phyloP scores from a whole-genome alignment of 2,113 vertebrate genomes.

The Columbina picui region DNA sequence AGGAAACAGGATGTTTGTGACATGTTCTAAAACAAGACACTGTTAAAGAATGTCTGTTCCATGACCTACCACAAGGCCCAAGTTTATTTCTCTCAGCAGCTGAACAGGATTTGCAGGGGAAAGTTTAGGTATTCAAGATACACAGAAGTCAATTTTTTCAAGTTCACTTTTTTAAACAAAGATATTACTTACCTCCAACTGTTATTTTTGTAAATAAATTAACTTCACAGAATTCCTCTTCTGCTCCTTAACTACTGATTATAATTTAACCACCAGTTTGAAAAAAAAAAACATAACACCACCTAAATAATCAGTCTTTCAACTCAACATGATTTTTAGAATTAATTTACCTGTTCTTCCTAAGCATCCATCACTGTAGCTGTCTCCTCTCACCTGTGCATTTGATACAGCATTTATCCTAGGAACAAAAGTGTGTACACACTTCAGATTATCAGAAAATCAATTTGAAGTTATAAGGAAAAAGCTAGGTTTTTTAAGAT shows the following conservation, averaged over 20 bases:
- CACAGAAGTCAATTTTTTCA: background rate
- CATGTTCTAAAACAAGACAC: background rate
- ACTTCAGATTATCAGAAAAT: background rate
- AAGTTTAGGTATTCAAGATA: background rate
- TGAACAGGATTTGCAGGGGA: background rate
- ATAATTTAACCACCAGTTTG: background rate
- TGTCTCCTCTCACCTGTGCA: conserved; percentile 90
- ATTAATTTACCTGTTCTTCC: conserved; percentile 85
- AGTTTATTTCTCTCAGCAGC: background rate
- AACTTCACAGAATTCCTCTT: background rate
- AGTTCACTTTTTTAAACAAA: background rate
- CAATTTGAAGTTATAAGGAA: background rate
- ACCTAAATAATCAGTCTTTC: background rate
- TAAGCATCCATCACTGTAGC: conserved; percentile 89
- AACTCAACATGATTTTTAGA: background rate
- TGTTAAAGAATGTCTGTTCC: background rate
- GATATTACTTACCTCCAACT: background rate
- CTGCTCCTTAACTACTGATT: background rate
- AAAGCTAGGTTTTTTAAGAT: background rate
- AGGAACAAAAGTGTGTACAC: background rate
- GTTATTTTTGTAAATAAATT: background rate
- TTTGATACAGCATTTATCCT: conserved; percentile 97
- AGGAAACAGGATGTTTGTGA: background rate
- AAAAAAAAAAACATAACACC: background rate
- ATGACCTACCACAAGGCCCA: background rate